phyloP scores from a whole-genome alignment of 2,888 invertebrate genomes.

The Drosophila meridionalis region DNA sequence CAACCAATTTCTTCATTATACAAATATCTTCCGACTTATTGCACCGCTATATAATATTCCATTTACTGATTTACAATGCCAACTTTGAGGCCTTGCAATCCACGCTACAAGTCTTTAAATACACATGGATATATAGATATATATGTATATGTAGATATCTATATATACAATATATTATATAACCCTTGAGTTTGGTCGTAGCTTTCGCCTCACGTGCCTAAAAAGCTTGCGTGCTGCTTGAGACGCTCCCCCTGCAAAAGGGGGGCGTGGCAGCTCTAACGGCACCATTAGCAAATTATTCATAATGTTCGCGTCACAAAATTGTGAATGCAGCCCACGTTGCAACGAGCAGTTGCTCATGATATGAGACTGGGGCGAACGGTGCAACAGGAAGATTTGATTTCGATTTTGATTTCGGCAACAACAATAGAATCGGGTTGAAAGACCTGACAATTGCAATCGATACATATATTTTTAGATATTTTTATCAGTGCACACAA shows the following conservation, averaged over 20 bases:
- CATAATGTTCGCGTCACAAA: slow-evolving; percentile 39
- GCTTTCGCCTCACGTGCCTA: slow-evolving; percentile 45
- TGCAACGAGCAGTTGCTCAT: slow-evolving; percentile 5
- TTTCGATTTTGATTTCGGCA: slow-evolving; percentile 50
- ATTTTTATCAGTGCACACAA: background rate
- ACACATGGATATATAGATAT: background rate
- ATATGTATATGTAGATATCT: background rate
- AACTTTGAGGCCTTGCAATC: slow-evolving; percentile 15
- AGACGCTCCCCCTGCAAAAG: slow-evolving; percentile 1
- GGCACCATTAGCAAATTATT: slow-evolving; percentile 56
- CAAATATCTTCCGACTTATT: slow-evolving; percentile 35
- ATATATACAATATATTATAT: slow-evolving; percentile 26
- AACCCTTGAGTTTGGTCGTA: slow-evolving; percentile 44
- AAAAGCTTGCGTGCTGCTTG: slow-evolving; percentile 36
- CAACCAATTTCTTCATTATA: background rate
- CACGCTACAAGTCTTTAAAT: background rate
- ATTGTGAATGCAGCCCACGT: slow-evolving; percentile 61
- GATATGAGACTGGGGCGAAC: background rate
- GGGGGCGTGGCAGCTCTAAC: slow-evolving; percentile 19
- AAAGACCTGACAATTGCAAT: slow-evolving; percentile 38
- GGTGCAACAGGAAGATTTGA: slow-evolving; percentile 67
- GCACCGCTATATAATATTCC: slow-evolving; percentile 9
- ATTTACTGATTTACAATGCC: slow-evolving; percentile 39
- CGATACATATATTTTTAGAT: slow-evolving; percentile 1
- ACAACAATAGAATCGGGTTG: slow-evolving; percentile 28